Evolutionary conservation across 1,140 invertebrate genomes (phyloP).

Genomic region (Micrasema minimum): DNA sequence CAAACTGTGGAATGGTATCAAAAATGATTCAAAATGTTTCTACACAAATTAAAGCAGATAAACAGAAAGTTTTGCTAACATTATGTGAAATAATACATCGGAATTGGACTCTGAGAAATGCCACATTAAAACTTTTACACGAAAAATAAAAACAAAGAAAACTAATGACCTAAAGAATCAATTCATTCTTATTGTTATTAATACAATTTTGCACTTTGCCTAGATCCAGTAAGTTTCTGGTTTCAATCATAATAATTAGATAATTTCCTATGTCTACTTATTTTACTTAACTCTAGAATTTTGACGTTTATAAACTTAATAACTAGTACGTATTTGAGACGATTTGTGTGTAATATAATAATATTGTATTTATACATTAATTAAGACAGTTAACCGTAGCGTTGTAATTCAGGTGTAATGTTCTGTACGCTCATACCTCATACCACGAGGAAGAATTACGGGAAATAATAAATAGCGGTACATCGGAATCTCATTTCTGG

Average conservation of each 20-base stretch:
- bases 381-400: constrained; percentile 51
- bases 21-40: constrained; percentile 35
- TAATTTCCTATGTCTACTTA: constrained; percentile 46
- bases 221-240: constrained; percentile 46
- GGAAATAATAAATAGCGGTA: constrained; percentile 32
- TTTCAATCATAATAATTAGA: constrained; percentile 47
- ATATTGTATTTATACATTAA: constrained; percentile 53
- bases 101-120: too few relatives aligned
- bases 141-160: constrained; percentile 4
- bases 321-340: constrained; percentile 54
- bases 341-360: constrained; percentile 52
- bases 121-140: too few relatives aligned
- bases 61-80: constrained; percentile 37
- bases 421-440: constrained; percentile 28
- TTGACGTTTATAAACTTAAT: constrained; percentile 53
- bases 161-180: constrained; percentile 30
- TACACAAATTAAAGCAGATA: constrained; percentile 26
- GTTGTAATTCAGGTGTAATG: constrained; percentile 33
- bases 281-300: constrained; percentile 49
- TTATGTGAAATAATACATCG: constrained; percentile 32
- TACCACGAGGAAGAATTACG: constrained; percentile 23
- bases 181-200: constrained; percentile 49
- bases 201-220: constrained; percentile 53
- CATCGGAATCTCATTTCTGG: constrained; percentile 1
- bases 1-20: constrained; percentile 40